Evolutionary conservation across 37 sponge, comb jelly and placozoan genomes (phyloP).

Genomic region (Geodia barretti): DNA sequence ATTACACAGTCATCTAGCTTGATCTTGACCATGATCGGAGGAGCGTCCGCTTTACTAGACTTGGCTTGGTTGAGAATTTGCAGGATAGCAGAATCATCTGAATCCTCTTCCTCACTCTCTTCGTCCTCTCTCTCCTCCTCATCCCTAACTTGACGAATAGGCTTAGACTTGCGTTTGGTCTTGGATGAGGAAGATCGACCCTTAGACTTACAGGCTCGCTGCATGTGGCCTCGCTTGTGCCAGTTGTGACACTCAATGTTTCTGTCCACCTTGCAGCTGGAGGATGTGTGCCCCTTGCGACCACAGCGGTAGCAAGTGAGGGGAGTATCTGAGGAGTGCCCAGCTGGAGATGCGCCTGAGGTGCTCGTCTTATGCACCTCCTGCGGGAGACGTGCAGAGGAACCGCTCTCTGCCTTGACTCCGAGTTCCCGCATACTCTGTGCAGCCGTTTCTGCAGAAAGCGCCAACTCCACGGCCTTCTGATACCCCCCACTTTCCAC

Average conservation of each 20-base stretch:
- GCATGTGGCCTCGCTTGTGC: conserved; percentile 17
- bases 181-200: not conserved
- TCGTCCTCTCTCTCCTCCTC: too few relatives aligned
- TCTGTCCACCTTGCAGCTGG: not conserved
- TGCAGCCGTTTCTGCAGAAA: conserved; percentile 9
- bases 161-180: not conserved
- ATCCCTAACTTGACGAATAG: not conserved
- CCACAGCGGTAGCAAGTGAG: conserved; percentile 8
- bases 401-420: not conserved
- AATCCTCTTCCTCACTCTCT: not conserved
- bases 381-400: not conserved
- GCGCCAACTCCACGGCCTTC: conserved; percentile 18
- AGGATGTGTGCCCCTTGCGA: not conserved
- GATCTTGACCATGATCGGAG: not conserved
- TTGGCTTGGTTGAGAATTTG: not conserved
- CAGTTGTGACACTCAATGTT: conserved; percentile 1
- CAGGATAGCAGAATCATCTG: not conserved
- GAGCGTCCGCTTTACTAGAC: not conserved
- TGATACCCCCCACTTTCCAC: too few relatives aligned
- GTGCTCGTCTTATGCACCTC: not conserved
- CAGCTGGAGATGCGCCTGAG: not conserved
- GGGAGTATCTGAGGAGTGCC: not conserved
- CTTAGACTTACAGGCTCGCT: conserved; percentile 4
- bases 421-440: conserved; percentile 9
- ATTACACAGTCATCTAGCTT: not conserved